These are phyloP conservation scores for Manis crassicaudata DNA, from an alignment of 2,797 vertebrate species.

Conservation along the genomic window DNA sequence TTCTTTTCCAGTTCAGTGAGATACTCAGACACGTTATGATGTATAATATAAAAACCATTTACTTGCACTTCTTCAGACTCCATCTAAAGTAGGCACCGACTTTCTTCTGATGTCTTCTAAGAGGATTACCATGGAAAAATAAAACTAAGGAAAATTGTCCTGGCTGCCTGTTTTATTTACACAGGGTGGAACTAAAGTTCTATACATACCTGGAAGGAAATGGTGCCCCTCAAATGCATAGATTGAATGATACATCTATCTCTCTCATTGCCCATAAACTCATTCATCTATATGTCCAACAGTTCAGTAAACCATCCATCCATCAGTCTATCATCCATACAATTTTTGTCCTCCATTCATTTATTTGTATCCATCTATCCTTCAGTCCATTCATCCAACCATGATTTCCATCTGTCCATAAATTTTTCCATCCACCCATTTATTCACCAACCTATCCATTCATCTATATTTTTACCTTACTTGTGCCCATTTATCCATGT, in stretches of 20 bases:
- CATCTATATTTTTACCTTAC: not conserved
- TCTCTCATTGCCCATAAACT: not conserved
- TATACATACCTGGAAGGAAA: not conserved
- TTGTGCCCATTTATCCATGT: not conserved
- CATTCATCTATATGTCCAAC: not conserved
- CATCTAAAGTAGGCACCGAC: not conserved
- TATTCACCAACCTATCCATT: not conserved
- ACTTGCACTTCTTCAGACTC: not conserved
- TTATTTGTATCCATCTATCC: not conserved
- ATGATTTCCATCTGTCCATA: not conserved
- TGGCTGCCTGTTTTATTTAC: not conserved
- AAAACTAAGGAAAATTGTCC: not conserved
- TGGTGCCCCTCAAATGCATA: not conserved
- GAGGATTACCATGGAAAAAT: not conserved
- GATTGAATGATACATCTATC: not conserved
- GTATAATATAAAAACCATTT: not conserved
- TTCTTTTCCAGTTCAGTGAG: constrained; percentile 23
- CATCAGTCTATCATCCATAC: not conserved
- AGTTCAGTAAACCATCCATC: not conserved
- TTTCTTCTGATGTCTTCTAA: not conserved
- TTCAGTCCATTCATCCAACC: not conserved
- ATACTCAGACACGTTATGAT: not conserved
- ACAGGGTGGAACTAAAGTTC: not conserved
- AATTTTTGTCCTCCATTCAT: not conserved
- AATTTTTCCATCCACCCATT: not conserved